Base-by-base conservation (phyloP, 2,888 invertebrate genomes). In the Drosophila parthenogenetica region DNA sequence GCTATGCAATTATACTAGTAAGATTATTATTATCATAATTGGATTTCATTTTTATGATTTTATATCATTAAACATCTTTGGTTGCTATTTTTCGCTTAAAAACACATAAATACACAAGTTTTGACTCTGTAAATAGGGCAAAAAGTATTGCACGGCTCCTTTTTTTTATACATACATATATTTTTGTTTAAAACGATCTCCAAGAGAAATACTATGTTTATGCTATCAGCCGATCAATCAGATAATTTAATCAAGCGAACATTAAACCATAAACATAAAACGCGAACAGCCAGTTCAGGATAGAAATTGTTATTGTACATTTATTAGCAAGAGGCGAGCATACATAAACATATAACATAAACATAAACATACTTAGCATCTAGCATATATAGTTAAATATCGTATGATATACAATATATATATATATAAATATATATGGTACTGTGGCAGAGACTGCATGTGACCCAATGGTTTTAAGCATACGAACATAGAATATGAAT, bases 291-390 rank as follows among this genome's bases (percentile, higher is more conserved):
- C 59, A 68, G 67, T 74, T 70, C 57, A 74, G 50, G 17, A 76
- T 54, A 66, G 40, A 71, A 59, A 63, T 79, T 80, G 80, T 82
- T 80, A 80, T 19, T 80, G 78, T 81, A 86, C 58, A 81, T 81
- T 81, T 78, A 73, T 43, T 70, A 70, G 63, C 68, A 61, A 72
- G 69, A 65, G 65, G 71, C 70, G 62, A 42, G 39, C 58, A 45
- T 46, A 57, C 66, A 57, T 51, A 48, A 45, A 70, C 55, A 64
- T 39, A 58, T 10, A 35, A 48, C 22, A 22, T 22, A 22, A 22
- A 29, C 48, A 62, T 25, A 59, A 40, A 55, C 51, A 58, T 50
- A 65, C 42, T 55, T 57, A 69, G 63, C 58, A 64, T 50, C 54
- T 70, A 70, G 55, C 50, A 13, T 45, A 69, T 57, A 61, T 67